Percentiles rank a stretch among this genome's conserved stretches.
These are phyloP conservation scores for Euphonia xanthogaster DNA, from an alignment of 2,797 vertebrate species.

Conservation along the genomic window DNA sequence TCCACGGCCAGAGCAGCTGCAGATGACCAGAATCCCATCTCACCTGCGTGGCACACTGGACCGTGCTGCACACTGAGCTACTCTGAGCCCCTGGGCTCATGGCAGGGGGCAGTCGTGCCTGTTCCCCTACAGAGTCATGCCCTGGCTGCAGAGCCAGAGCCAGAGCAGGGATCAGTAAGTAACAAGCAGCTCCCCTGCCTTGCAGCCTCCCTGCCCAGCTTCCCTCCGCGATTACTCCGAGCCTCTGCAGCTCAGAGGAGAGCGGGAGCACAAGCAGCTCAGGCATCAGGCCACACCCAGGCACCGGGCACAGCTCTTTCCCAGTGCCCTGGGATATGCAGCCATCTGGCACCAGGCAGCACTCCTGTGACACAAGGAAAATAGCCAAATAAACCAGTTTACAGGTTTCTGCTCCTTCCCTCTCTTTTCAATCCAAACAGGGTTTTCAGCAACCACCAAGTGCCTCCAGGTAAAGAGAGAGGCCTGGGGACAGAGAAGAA, in stretches of 20 bases:
- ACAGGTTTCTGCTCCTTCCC: neutral
- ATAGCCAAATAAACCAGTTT: neutral
- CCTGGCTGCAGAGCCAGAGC: fast-evolving
- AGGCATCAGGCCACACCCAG: neutral
- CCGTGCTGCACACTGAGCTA: neutral
- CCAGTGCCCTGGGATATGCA: neutral
- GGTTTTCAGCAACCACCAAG: neutral
- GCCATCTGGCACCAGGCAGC: neutral
- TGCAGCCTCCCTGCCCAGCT: neutral
- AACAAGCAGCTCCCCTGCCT: neutral
- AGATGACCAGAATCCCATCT: neutral
- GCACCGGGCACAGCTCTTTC: neutral
- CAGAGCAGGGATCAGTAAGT: neutral
- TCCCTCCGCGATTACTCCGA: fast-evolving
- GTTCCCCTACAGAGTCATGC: neutral
- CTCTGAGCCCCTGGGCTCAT: neutral
- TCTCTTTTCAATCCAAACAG: neutral
- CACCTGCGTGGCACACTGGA: fast-evolving
- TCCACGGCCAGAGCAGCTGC: neutral
- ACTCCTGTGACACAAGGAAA: neutral
- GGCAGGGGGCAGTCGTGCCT: neutral
- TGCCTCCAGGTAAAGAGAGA: neutral
- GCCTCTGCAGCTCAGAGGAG: neutral
- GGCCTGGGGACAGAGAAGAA: neutral
- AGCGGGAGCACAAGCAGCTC: neutral